Evolutionary conservation across 1,140 invertebrate genomes (phyloP).

Genomic region (Pygmarrhopalites habei): DNA sequence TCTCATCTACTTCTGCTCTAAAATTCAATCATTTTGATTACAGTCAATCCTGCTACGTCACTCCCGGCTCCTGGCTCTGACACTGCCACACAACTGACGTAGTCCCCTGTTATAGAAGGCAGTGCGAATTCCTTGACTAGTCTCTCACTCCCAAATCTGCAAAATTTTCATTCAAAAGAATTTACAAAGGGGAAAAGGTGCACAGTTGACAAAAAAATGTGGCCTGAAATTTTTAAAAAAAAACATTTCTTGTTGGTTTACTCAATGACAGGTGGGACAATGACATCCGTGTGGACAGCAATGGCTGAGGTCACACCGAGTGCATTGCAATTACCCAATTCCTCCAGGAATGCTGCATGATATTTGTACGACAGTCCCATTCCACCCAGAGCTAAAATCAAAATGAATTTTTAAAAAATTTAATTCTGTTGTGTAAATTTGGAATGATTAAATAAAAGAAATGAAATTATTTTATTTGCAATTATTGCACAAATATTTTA

Average conservation of each 20-base stretch:
- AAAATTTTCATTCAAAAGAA: constrained; percentile 5
- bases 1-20: neutral
- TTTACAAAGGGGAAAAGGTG: neutral
- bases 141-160: constrained; percentile 52
- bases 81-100: constrained; percentile 53
- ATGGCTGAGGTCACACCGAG: constrained; percentile 53
- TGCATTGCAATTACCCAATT: constrained; percentile 48
- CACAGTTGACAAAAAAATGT: neutral
- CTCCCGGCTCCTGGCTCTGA: constrained; percentile 52
- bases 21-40: neutral
- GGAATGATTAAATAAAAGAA: neutral
- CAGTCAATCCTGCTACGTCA: constrained; percentile 52
- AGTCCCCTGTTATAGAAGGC: constrained; percentile 53
- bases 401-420: neutral
- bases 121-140: constrained; percentile 53
- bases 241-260: neutral
- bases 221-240: neutral
- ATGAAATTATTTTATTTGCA: neutral
- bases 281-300: constrained; percentile 52
- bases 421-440: neutral
- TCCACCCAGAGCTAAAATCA: constrained; percentile 52
- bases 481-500: constrained; percentile 28
- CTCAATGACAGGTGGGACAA: constrained; percentile 46
- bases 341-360: constrained; percentile 52
- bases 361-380: constrained; percentile 54